Percentiles rank a stretch among this genome's conserved stretches.
These are phyloP conservation scores for Eolophus roseicapilla DNA, from an alignment of 2,113 vertebrate species.

Conservation along the genomic window DNA sequence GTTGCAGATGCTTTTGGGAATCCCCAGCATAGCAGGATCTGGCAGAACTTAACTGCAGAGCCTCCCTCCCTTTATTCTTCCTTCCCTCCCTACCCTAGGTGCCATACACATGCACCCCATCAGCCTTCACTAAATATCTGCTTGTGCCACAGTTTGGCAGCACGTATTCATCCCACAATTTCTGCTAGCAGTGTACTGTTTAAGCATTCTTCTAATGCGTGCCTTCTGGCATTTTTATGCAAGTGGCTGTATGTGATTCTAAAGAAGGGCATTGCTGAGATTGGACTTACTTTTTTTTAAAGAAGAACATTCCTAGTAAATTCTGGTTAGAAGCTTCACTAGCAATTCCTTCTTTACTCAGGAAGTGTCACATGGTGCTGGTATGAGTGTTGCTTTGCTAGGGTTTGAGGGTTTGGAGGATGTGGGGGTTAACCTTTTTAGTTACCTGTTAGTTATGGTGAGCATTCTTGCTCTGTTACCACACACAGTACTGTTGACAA, in stretches of 20 bases:
- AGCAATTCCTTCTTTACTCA: neutral
- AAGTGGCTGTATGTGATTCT: neutral
- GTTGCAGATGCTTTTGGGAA: neutral
- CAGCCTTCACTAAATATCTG: neutral
- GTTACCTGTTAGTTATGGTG: neutral
- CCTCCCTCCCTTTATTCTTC: neutral
- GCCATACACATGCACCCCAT: fast-evolving
- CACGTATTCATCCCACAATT: neutral
- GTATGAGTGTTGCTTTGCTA: neutral
- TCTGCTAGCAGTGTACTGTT: neutral
- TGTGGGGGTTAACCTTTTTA: neutral
- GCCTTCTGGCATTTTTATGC: neutral
- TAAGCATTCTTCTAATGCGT: neutral
- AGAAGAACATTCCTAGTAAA: neutral
- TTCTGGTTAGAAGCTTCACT: neutral
- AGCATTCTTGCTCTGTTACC: neutral
- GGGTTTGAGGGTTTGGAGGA: neutral
- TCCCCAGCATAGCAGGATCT: neutral
- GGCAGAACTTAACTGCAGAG: neutral
- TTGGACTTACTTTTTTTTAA: neutral
- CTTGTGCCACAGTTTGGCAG: neutral
- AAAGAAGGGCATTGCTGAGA: neutral
- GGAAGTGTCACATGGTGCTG: neutral
- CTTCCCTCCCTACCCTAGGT: neutral
- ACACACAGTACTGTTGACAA: neutral